A percentile compares a stretch with the other conserved stretches of the same genome.
Conservation (phyloP, 1,140 invertebrate species). For the Calycopis cecrops region DNA sequence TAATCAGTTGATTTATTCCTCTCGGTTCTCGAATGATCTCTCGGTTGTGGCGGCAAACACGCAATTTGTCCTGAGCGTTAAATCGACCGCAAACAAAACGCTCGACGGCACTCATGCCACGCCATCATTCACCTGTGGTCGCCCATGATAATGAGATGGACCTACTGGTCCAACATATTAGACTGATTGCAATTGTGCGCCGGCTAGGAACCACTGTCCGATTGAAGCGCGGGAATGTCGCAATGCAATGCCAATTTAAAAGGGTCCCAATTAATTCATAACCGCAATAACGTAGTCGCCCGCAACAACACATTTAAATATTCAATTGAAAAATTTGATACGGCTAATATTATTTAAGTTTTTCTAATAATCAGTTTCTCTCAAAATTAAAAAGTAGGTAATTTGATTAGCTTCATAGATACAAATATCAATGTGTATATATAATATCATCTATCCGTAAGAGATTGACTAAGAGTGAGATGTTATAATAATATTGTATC, state of each 20-base stretch:
- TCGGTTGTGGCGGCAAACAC: constrained; percentile 63
- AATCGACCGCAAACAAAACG: constrained; percentile 74
- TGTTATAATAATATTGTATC: too few relatives aligned
- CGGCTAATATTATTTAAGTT: background rate
- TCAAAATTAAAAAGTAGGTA: too few relatives aligned
- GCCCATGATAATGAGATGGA: constrained; percentile 72
- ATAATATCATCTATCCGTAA: too few relatives aligned
- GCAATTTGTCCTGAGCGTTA: constrained; percentile 69
- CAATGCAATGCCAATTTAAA: constrained; percentile 33
- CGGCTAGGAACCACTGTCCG: constrained; percentile 28
- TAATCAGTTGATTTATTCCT: constrained; percentile 64
- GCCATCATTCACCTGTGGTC: constrained; percentile 72
- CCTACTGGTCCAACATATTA: constrained; percentile 70
- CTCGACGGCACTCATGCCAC: constrained; percentile 44
- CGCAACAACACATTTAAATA: constrained; percentile 28
- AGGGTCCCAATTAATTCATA: constrained; percentile 35
- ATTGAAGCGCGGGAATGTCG: constrained; percentile 30
- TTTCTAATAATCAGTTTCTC: background rate
- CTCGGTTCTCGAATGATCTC: constrained; percentile 56
- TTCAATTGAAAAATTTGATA: constrained; percentile 17
- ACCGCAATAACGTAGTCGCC: constrained; percentile 26
- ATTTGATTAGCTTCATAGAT: too few relatives aligned
- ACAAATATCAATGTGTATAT: too few relatives aligned
- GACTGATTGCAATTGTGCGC: constrained; percentile 66
- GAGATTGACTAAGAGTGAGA: too few relatives aligned